Percentiles rank a stretch among this genome's conserved stretches.
Evolutionary conservation across 2,113 vertebrate species (phyloP).

Genomic region (Nothoprocta perdicaria): DNA sequence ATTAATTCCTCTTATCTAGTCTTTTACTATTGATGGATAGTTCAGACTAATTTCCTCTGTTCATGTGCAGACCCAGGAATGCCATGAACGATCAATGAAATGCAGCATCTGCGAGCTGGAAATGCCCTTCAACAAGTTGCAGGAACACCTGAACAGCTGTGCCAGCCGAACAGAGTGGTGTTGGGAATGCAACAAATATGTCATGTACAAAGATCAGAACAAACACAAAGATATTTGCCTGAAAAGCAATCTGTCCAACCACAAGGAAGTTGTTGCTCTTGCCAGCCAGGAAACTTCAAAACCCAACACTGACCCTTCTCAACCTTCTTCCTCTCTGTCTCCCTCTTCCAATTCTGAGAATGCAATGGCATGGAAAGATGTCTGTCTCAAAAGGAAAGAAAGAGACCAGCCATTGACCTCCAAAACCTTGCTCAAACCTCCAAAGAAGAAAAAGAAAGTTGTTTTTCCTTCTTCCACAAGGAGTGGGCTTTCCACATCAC

Average conservation of each 20-base stretch:
- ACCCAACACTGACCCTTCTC: background rate
- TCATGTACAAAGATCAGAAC: conserved; percentile 65
- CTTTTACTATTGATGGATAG: background rate
- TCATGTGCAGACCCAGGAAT: conserved; percentile 71
- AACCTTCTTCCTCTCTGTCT: background rate
- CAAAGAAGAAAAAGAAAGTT: background rate
- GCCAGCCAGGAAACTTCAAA: background rate
- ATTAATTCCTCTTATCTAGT: background rate
- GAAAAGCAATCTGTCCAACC: background rate
- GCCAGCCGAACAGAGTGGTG: conserved; percentile 77
- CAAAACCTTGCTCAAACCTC: background rate
- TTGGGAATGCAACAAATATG: conserved; percentile 71
- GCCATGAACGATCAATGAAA: conserved; percentile 44
- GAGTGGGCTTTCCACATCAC: background rate
- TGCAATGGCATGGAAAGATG: background rate
- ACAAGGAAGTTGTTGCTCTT: conserved; percentile 3
- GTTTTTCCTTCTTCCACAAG: background rate
- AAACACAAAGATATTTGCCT: conserved; percentile 68
- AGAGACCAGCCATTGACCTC: background rate
- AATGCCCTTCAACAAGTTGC: conserved; percentile 65
- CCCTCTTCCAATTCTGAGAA: background rate
- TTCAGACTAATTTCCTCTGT: background rate
- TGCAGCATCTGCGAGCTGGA: conserved; percentile 82
- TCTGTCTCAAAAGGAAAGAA: conserved; percentile 44
- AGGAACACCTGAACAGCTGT: conserved; percentile 73